Conservation (phyloP, 2,797 vertebrate genomes). For the Melanogrammus aeglefinus region DNA sequence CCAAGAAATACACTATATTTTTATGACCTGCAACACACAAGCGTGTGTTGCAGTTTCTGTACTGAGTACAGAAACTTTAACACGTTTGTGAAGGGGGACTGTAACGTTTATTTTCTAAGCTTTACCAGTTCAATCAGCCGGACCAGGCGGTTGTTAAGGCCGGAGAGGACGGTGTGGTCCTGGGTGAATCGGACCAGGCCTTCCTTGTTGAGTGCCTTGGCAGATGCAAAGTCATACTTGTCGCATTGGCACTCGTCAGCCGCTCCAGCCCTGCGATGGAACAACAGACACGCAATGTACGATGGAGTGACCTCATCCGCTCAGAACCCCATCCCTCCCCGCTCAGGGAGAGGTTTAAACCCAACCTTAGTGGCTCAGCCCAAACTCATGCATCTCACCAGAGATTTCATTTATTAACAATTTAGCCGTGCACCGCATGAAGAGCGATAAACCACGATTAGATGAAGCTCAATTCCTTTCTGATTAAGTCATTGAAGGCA, state of each 20-base stretch:
- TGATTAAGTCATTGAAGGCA: neutral
- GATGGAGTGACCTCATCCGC: neutral
- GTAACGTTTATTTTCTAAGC: neutral
- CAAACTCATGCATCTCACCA: neutral
- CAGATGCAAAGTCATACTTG: constrained; percentile 66
- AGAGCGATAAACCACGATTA: neutral
- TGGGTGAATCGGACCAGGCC: constrained; percentile 57
- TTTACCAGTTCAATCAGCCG: constrained; percentile 74
- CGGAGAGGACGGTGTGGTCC: constrained; percentile 65
- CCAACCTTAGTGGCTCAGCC: neutral
- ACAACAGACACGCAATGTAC: constrained; percentile 15
- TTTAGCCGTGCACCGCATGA: neutral
- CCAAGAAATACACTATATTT: neutral
- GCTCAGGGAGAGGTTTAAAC: neutral
- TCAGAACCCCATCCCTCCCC: neutral
- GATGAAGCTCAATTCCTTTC: neutral
- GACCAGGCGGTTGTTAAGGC: constrained; percentile 74
- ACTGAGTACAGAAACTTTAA: neutral
- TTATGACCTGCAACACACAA: neutral
- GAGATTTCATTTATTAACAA: neutral
- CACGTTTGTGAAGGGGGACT: neutral
- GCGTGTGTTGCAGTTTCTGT: no score
- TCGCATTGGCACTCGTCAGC: constrained; percentile 46
- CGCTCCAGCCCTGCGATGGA: constrained; percentile 48
- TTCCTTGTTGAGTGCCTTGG: constrained; percentile 61